Base-by-base conservation (phyloP, 2,797 vertebrate genomes). In the Acipenser oxyrinchus region DNA sequence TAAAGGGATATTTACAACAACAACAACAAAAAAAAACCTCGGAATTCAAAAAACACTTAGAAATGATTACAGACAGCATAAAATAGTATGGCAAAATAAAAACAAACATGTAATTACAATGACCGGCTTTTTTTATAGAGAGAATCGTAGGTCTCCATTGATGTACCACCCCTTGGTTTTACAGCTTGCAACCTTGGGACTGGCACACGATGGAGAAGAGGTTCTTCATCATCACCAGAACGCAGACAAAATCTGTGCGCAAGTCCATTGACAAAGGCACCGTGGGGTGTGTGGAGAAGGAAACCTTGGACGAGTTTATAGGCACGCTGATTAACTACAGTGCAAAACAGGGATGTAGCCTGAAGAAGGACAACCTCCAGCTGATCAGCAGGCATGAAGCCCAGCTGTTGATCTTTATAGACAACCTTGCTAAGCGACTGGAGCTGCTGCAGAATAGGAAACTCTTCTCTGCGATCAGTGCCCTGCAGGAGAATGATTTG, bases 401-500 rank as follows among this genome's bases (percentile, higher is more conserved):
- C 48, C 84, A 88, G 74, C 82, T 93, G 0, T 77, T 93, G 71
- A 83, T 91, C 70, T 89, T 83, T 2, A 72, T 92, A 1, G 70
- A 82, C 49, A 65, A 77, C 2, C 18, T 67, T 0, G 77, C 71
- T 62, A 81, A 75, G 6, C 83, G 90, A 4, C 77, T 89, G 66
- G 85, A 88, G 70, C 73, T 92, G 53, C 74, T 93, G 72, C 82
- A 83, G 62, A 86, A 88, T 71, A 78, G 81, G 2, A 84, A 84
- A 79, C 87, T 91, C 11, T 92, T 93, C 72, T 66, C 66, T 0
- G 86, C 90, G 64, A 81, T 92, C 75, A 89, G 90, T 6, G 78
- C 74, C 49, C 77, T 92, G 70, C 71, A 80, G 49, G 83, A 78
- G 71, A 78, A 84, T 0, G 90, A 92, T 75, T 76, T 89, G 69